Percentiles rank a stretch among this genome's conserved stretches.
phyloP scores from a whole-genome alignment of 2,888 invertebrate genomes.

The Pristionchus entomophagus region DNA sequence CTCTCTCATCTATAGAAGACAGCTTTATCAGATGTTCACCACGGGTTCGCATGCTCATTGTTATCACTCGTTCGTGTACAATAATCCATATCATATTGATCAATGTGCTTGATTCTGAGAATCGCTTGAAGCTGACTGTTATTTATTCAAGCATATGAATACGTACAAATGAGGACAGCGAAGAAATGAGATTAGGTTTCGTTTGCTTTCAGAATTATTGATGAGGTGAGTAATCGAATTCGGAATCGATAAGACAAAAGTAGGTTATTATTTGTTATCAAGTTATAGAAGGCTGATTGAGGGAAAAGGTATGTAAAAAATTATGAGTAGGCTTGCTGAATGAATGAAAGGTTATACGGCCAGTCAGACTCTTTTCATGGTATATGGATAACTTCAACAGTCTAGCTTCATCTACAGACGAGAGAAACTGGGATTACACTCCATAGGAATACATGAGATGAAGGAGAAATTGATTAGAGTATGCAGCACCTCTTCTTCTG shows the following conservation, averaged over 20 bases:
- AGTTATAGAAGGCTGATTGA: too few relatives aligned
- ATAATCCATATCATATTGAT: background rate
- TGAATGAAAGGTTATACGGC: slow-evolving; percentile 7
- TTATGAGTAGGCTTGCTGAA: too few relatives aligned
- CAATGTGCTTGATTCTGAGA: slow-evolving; percentile 23
- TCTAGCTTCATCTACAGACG: slow-evolving; percentile 20
- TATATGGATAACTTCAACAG: background rate
- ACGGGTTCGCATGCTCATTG: background rate
- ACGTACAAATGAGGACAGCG: background rate
- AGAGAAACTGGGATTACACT: slow-evolving; percentile 34
- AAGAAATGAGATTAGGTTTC: slow-evolving; percentile 20
- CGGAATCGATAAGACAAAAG: slow-evolving; percentile 1
- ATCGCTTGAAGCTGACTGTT: slow-evolving; percentile 1
- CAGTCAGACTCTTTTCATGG: background rate
- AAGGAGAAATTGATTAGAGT: background rate
- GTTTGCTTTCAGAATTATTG: background rate
- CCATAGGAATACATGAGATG: background rate
- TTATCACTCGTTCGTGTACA: slow-evolving; percentile 26
- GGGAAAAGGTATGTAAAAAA: too few relatives aligned
- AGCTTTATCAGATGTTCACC: background rate
- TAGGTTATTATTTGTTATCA: too few relatives aligned
- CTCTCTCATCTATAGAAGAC: background rate
- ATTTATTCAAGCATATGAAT: slow-evolving; percentile 10
- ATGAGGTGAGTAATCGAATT: slow-evolving; percentile 1
- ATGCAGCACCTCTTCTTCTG: slow-evolving; percentile 34